Conservation (phyloP, 2,113 vertebrate species). For the Toxotes jaculatrix region DNA sequence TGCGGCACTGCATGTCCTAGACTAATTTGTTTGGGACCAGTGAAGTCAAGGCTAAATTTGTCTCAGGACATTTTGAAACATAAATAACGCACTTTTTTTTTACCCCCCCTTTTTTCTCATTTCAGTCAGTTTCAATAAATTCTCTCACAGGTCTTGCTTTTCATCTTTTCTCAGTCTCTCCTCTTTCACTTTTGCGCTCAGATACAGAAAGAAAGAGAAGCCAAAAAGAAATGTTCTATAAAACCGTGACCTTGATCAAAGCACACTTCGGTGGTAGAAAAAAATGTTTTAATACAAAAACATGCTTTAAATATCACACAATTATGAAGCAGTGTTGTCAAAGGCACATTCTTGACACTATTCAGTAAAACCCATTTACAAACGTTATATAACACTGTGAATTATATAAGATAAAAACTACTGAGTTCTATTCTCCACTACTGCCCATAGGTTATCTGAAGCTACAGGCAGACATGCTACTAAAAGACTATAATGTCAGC, state of each 20-base stretch:
- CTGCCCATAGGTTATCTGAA: constrained; percentile 10
- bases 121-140: constrained; percentile 18
- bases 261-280: neutral
- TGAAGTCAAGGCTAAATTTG: constrained; percentile 62
- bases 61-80: constrained; percentile 52
- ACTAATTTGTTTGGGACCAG: constrained; percentile 51
- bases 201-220: neutral
- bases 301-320: neutral
- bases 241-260: constrained; percentile 31
- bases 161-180: neutral
- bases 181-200: neutral
- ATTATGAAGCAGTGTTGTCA: neutral
- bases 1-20: constrained; percentile 48
- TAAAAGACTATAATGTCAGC: constrained; percentile 14
- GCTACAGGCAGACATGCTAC: constrained; percentile 1
- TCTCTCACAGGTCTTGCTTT: constrained; percentile 25
- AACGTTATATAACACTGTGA: constrained; percentile 2
- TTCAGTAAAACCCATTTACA: constrained; percentile 1
- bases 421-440: neutral
- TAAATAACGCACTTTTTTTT: constrained; percentile 22
- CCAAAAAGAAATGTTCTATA: neutral
- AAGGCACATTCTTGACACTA: neutral
- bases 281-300: neutral
- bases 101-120: neutral
- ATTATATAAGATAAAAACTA: constrained; percentile 1